These are phyloP conservation scores for Pelvicachromis taeniatus DNA, from an alignment of 2,113 vertebrate genomes.

Conservation along the genomic window DNA sequence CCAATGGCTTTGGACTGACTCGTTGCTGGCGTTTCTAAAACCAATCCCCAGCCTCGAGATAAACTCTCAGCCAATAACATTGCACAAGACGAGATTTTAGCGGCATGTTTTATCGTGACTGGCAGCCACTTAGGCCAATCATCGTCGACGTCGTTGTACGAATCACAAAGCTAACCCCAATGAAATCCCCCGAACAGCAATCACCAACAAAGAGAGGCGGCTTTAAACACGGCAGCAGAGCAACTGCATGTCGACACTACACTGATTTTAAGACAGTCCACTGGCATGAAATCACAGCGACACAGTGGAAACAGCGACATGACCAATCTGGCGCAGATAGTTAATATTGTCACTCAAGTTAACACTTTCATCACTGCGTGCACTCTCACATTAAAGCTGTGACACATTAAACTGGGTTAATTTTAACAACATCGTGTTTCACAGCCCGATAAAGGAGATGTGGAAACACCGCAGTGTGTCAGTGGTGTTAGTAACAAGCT, in stretches of 20 bases:
- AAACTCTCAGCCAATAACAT: not conserved
- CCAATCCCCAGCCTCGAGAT: slow-evolving; percentile 22
- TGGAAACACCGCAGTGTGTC: not conserved
- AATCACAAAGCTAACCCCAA: not conserved
- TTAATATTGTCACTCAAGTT: not conserved
- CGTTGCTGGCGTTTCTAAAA: not conserved
- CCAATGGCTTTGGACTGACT: slow-evolving; percentile 6
- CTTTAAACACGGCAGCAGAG: not conserved
- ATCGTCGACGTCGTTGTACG: not conserved
- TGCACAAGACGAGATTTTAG: not conserved
- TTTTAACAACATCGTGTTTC: not conserved
- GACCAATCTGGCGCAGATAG: not conserved
- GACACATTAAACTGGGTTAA: not conserved
- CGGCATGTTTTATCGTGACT: not conserved
- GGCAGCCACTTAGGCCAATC: slow-evolving; percentile 12
- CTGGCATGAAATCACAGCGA: not conserved
- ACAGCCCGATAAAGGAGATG: not conserved
- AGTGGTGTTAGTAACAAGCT: not conserved
- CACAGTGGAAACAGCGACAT: not conserved
- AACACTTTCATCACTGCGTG: not conserved
- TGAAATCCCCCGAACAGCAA: not conserved
- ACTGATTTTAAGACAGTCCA: not conserved
- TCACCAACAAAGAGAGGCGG: not conserved
- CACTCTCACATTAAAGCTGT: not conserved
- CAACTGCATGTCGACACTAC: not conserved